Evolutionary conservation across 1,140 invertebrate genomes (phyloP).

Genomic region (Phymastichus coffea): DNA sequence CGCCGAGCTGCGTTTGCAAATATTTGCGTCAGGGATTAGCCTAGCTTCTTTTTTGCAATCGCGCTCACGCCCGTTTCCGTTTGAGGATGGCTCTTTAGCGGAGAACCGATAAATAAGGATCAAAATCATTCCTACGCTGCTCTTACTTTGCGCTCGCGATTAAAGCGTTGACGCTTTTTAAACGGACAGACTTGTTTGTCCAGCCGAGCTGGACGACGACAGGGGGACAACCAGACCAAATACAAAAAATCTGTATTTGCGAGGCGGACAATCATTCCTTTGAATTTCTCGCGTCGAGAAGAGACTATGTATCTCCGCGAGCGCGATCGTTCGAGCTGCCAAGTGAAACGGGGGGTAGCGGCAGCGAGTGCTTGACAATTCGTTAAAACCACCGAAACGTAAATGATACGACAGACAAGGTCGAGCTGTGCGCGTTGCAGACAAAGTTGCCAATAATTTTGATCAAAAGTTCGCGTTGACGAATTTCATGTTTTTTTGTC

Average conservation of each 20-base stretch:
- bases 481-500: not conserved
- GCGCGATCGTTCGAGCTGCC: not conserved
- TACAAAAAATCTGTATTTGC: no score
- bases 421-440: not conserved
- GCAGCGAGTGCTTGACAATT: no score
- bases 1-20: slow-evolving; percentile 2
- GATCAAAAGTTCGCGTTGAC: not conserved
- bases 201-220: no score
- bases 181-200: no score
- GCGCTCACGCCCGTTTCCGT: no score
- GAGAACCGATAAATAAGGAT: slow-evolving; percentile 11
- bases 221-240: no score
- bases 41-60: not conserved
- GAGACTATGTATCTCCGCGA: not conserved
- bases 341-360: no score
- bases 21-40: slow-evolving; percentile 14
- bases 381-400: not conserved
- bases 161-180: no score
- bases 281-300: not conserved
- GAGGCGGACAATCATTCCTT: not conserved
- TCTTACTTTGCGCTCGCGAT: no score
- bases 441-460: not conserved
- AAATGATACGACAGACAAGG: not conserved
- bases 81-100: not conserved
- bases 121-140: slow-evolving; percentile 2